Conservation (phyloP, 2,113 vertebrate species). For the Zootoca vivipara region DNA sequence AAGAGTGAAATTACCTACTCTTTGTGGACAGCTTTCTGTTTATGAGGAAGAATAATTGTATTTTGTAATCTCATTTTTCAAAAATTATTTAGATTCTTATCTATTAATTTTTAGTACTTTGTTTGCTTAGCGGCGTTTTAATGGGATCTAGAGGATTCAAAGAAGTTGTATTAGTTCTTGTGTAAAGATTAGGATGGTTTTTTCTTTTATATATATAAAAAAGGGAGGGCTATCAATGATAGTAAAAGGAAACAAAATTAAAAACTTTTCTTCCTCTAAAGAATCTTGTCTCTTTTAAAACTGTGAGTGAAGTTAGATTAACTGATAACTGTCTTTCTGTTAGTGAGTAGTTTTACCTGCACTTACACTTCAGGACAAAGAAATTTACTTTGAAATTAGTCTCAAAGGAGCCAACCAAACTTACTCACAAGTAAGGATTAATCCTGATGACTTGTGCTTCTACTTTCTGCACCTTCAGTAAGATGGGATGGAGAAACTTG, state of each 20-base stretch:
- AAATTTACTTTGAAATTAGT: not conserved
- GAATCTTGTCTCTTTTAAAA: constrained; percentile 1
- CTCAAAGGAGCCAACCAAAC: not conserved
- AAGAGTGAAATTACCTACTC: constrained; percentile 35
- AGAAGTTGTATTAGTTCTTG: constrained; percentile 25
- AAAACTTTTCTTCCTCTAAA: not conserved
- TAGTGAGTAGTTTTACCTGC: not conserved
- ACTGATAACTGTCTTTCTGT: not conserved
- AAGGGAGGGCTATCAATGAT: not conserved
- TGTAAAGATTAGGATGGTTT: not conserved
- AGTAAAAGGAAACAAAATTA: not conserved
- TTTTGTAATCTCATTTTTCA: constrained; percentile 32
- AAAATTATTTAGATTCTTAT: constrained; percentile 37
- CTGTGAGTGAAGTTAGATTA: constrained; percentile 12
- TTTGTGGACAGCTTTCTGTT: constrained; percentile 18
- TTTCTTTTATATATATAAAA: constrained; percentile 15
- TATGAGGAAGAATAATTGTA: constrained; percentile 28
- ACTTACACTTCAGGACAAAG: not conserved
- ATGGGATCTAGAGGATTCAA: not conserved
- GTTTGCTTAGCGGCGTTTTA: constrained; percentile 32
- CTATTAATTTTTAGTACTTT: constrained; percentile 37
- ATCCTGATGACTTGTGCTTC: not conserved
- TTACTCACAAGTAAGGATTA: not conserved
- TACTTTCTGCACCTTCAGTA: not conserved
- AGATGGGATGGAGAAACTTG: not conserved